Conservation (phyloP, 2,888 invertebrate species). For the Tupiocoris notatus region DNA sequence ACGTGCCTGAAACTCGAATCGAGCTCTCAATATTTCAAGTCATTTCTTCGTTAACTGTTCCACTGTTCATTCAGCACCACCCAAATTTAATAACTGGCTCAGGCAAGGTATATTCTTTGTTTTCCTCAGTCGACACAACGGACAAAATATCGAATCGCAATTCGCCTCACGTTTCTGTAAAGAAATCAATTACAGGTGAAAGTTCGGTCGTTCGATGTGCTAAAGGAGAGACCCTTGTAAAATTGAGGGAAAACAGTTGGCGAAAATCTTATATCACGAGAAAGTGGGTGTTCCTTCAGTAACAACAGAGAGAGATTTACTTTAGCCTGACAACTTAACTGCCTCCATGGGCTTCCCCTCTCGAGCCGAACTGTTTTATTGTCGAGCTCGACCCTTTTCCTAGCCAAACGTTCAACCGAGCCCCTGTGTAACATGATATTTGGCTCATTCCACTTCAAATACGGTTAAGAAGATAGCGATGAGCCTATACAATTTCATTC, state of each 20-base stretch:
- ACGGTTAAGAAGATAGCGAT: too few relatives aligned
- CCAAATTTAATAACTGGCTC: too few relatives aligned
- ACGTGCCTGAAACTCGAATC: too few relatives aligned
- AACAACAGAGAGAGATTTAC: conserved; percentile 20
- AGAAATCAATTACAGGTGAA: not conserved
- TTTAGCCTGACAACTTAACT: conserved; percentile 29
- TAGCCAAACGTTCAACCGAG: not conserved
- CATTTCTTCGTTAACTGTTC: too few relatives aligned
- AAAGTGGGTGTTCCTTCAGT: conserved; percentile 27
- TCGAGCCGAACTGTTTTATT: conserved; percentile 24
- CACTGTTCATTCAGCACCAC: too few relatives aligned
- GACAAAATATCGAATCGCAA: too few relatives aligned
- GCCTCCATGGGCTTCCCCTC: not conserved
- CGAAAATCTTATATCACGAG: conserved; percentile 9
- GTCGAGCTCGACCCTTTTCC: conserved; percentile 9
- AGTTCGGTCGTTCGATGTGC: not conserved
- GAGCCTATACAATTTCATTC: too few relatives aligned
- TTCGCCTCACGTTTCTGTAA: too few relatives aligned
- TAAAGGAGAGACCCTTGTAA: not conserved
- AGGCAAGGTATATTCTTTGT: too few relatives aligned
- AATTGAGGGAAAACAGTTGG: not conserved
- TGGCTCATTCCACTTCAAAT: not conserved
- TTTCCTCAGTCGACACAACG: too few relatives aligned
- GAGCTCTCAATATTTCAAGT: too few relatives aligned
- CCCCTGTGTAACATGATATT: not conserved